Base-by-base conservation (phyloP, 2,113 vertebrate genomes). In the Sorex fumeus region DNA sequence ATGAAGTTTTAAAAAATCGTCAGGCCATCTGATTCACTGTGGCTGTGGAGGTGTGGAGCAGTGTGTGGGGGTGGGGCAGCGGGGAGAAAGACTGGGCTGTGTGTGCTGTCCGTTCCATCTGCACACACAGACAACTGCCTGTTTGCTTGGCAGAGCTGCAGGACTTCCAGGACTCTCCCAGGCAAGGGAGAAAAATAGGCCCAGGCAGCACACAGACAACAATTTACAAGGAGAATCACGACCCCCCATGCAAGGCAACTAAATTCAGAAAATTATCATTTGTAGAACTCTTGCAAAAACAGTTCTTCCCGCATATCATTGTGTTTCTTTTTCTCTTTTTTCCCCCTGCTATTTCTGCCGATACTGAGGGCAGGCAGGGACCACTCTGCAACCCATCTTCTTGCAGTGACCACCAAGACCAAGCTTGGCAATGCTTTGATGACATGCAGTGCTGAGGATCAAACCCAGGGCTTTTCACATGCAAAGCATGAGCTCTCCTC, bases 11-110 rank as follows among this genome's bases (percentile, higher is more conserved):
- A 8, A 57, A 89, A 74, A 93, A 64, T 53, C 19, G 76, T 86
- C 91, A 85, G 69, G 43, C 79, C 27, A 27, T 77, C 47, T 94
- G 92, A 93, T 93, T 94, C 84, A 90, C 66, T 32, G 15, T 43
- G 84, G 66, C 76, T 88, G 11, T 70, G 85, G 70, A 75, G 36
- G 84, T 47, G 23, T 47, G 83, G 66, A 40, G 40, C 40, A 40
- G 60, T 69, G 11, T 66, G 83, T 50, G 18, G 43, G 43, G 21
- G 25, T 40, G 43, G 40, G 8, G 16, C 9, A 2, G 40, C 30
- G 25, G 69, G 13, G 62, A 84, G 21, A 40, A 57, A 78, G 69
- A 12, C 45, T 47, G 53, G 28, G 9, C 62, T 83, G 45, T 53
- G 28, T 86, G 80, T 57, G 70, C 11, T 93, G 36, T 82, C 64